Conservation (phyloP, 2,888 invertebrate genomes). For the Dryococelus australis region DNA sequence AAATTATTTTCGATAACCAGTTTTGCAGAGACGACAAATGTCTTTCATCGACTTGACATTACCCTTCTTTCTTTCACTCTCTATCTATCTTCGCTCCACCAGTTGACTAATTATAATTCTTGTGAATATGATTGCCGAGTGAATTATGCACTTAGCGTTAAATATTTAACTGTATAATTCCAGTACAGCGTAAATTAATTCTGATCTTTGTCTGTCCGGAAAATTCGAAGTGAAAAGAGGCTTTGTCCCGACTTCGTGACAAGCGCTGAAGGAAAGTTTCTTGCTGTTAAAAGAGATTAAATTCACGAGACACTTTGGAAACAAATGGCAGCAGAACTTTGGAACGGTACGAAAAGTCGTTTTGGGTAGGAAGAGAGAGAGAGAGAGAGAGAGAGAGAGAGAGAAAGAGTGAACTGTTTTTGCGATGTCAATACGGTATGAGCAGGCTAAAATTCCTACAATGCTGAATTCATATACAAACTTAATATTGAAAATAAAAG, state of each 20-base stretch:
- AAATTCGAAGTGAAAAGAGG: neutral
- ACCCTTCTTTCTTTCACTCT: neutral
- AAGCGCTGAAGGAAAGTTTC: neutral
- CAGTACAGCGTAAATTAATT: constrained; percentile 5
- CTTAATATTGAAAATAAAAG: no score
- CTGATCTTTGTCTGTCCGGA: neutral
- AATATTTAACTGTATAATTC: constrained; percentile 1
- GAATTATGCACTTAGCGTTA: neutral
- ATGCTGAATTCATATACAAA: no score
- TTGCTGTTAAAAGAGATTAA: neutral
- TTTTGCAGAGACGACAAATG: neutral
- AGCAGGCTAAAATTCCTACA: no score
- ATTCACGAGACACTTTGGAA: neutral
- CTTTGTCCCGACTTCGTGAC: neutral
- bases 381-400: no score
- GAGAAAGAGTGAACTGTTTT: no score
- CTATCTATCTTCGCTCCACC: neutral
- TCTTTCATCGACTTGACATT: neutral
- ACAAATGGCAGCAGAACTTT: neutral
- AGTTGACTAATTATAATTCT: neutral
- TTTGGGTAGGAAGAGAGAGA: neutral
- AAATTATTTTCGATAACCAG: neutral
- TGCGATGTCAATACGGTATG: no score
- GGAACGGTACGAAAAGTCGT: neutral
- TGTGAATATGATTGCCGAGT: constrained; percentile 9